Base-by-base conservation (phyloP, 2,888 invertebrate species). In the Zeuzera pyrina region DNA sequence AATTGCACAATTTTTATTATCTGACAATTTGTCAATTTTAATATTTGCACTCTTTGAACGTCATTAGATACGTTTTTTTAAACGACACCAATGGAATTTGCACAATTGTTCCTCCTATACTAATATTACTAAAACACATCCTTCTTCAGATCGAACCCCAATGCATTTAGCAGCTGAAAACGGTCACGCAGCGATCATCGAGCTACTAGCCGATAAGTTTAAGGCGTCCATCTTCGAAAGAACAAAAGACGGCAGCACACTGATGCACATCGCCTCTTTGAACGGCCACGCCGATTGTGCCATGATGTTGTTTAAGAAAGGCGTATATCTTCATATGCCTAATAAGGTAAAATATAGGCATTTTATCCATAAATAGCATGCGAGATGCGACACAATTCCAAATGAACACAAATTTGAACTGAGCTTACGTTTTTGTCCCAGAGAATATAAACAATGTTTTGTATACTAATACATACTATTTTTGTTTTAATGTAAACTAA, bases 251-350 rank as follows among this genome's bases (percentile, higher is more conserved):
- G 99, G 99, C 33, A 97, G 95, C 57, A 99, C 99, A 0, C 84
- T 99, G 41, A 97, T 99, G 94, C 99, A 99, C 69, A 97, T 99
- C 41, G 98, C 99, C 0, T 97, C 98, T 0, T 85, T 96, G 39
- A 95, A 95, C 63, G 98, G 99, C 0, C 98, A 98, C 69, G 96
- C 98, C 0, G 98, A 98, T 58, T 98, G 98, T 53, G 98, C 98
- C 27, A 93, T 97, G 85, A 97, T 97, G 89, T 91, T 99, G 39
- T 94, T 99, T 73, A 97, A 97, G 77, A 97, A 98, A 67, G 99
- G 99, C 7, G 98, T 99, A 21, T 98, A 98, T 47, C 87, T 99
- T 12, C 97, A 98, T 66, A 99, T 99, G 98, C 98, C 99, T 39
- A 99, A 99, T 72, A 99, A 98, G 87, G 91, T 84, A 46, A 34